Conservation (phyloP, 2,888 invertebrate genomes). For the Danaus chrysippus region DNA sequence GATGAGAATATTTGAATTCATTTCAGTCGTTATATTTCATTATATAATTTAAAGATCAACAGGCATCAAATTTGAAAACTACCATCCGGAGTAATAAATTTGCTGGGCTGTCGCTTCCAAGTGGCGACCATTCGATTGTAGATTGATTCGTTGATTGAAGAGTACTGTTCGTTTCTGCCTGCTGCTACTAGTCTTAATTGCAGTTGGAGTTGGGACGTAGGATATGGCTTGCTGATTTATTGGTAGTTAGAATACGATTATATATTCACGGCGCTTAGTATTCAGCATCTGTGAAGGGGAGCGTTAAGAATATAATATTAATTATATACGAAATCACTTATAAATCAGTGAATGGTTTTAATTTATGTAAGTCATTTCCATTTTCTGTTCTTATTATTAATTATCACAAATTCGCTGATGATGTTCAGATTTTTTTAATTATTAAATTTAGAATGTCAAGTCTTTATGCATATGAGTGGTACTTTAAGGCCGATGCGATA, state of each 20-base stretch:
- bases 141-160: conserved; percentile 79
- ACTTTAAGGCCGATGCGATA: too few relatives aligned
- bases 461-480: too few relatives aligned
- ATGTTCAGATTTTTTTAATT: too few relatives aligned
- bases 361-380: too few relatives aligned
- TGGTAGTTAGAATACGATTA: conserved; percentile 17
- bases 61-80: conserved; percentile 74
- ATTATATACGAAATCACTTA: neutral
- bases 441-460: too few relatives aligned
- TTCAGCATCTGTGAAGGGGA: neutral
- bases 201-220: conserved; percentile 60
- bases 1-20: too few relatives aligned
- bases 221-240: conserved; percentile 36
- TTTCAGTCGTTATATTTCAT: conserved; percentile 2
- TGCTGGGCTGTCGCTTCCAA: conserved; percentile 73
- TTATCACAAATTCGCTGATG: too few relatives aligned
- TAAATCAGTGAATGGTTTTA: too few relatives aligned
- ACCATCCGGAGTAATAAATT: conserved; percentile 70
- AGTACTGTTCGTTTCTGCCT: conserved; percentile 73
- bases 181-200: conserved; percentile 72
- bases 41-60: conserved; percentile 48
- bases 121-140: conserved; percentile 74
- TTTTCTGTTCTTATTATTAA: too few relatives aligned
- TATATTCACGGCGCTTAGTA: neutral
- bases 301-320: neutral